A percentile compares a stretch with the other conserved stretches of the same genome.
These are phyloP conservation scores for Amphimallon solstitiale DNA, from an alignment of 2,888 invertebrate species.

Conservation along the genomic window DNA sequence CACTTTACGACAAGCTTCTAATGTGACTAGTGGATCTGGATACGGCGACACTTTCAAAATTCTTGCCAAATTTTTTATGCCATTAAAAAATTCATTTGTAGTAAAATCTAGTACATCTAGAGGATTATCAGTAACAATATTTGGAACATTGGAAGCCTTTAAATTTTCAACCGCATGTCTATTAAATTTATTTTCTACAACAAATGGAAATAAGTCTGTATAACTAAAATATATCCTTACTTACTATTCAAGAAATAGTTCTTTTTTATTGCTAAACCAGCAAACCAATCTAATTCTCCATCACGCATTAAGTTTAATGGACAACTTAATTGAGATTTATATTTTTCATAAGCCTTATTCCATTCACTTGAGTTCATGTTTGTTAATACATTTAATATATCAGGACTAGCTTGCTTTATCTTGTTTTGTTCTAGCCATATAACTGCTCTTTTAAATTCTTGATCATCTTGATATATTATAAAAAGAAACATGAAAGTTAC, in stretches of 20 bases:
- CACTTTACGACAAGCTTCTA: slow-evolving; percentile 75
- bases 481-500: background rate
- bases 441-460: slow-evolving; percentile 81
- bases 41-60: slow-evolving; percentile 84
- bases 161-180: slow-evolving; percentile 72
- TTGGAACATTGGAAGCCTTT: slow-evolving; percentile 71
- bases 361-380: slow-evolving; percentile 74
- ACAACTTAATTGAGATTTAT: slow-evolving; percentile 80
- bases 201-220: slow-evolving; percentile 38
- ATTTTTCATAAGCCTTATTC: slow-evolving; percentile 76
- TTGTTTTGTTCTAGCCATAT: slow-evolving; percentile 95
- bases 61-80: slow-evolving; percentile 81
- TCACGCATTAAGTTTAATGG: slow-evolving; percentile 70
- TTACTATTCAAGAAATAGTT: slow-evolving; percentile 85
- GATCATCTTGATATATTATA: slow-evolving; percentile 71
- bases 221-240: slow-evolving; percentile 44
- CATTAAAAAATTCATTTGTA: slow-evolving; percentile 83
- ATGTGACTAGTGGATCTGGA: slow-evolving; percentile 79
- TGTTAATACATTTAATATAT: slow-evolving; percentile 80
- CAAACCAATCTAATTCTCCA: slow-evolving; percentile 86
- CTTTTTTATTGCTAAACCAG: slow-evolving; percentile 83
- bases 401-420: slow-evolving; percentile 87
- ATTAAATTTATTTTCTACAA: slow-evolving; percentile 76
- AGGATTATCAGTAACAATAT: slow-evolving; percentile 82
- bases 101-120: slow-evolving; percentile 87